Percentiles rank a stretch among this genome's conserved stretches.
Evolutionary conservation across 2,113 vertebrate genomes (phyloP).

Genomic region (Ammospiza nelsoni): DNA sequence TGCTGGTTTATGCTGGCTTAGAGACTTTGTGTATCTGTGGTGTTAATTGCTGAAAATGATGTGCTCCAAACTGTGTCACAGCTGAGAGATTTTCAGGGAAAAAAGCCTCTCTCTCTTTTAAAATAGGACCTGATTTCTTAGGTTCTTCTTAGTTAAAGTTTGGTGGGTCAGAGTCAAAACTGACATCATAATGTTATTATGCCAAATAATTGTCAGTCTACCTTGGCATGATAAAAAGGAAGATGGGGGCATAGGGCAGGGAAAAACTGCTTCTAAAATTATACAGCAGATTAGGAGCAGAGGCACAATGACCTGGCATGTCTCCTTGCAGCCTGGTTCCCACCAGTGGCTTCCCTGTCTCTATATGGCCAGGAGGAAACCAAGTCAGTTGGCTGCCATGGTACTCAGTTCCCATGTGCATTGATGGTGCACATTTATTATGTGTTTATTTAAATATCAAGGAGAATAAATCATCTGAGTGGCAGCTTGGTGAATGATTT

Average conservation of each 20-base stretch:
- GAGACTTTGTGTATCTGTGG: constrained; percentile 21
- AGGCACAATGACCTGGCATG: background rate
- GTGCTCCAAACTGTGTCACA: background rate
- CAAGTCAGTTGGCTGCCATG: background rate
- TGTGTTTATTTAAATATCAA: constrained; percentile 28
- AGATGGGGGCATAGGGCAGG: background rate
- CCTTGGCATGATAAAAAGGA: background rate
- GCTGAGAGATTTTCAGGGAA: constrained; percentile 26
- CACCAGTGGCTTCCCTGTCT: background rate
- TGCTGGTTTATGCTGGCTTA: constrained; percentile 44
- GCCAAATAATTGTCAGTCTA: background rate
- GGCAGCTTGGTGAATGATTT: constrained; percentile 19
- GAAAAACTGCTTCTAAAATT: background rate
- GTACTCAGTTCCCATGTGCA: background rate
- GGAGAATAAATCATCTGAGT: background rate
- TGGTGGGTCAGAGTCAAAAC: background rate
- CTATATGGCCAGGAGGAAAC: background rate
- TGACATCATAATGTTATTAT: background rate
- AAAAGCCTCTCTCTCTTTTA: background rate
- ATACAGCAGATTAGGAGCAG: background rate
- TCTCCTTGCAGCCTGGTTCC: background rate
- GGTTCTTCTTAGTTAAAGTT: background rate
- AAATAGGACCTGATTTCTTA: background rate
- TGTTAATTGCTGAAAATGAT: constrained; percentile 59
- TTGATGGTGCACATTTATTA: background rate